Conservation (phyloP, 1,140 invertebrate species). For the Tetragonula clypearis region DNA sequence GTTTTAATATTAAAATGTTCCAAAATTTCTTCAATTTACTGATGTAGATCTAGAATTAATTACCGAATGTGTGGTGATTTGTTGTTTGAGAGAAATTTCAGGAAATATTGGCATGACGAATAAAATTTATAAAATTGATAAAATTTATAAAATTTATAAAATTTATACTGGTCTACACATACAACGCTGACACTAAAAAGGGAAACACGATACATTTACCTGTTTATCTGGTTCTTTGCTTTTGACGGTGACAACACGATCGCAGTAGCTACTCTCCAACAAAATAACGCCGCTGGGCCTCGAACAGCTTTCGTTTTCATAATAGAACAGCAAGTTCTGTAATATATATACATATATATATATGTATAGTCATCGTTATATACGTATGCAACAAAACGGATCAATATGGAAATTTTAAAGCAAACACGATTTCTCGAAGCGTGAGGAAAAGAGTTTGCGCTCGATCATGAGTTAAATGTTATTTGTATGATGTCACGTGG, state of each 20-base stretch:
- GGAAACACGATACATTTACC: conserved; percentile 73
- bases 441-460: background rate
- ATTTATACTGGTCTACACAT: background rate
- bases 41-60: background rate
- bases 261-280: conserved; percentile 95
- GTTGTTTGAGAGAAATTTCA: conserved; percentile 40
- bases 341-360: conserved; percentile 51
- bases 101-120: background rate
- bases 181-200: no score
- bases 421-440: background rate
- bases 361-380: background rate
- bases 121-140: background rate
- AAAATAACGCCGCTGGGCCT: conserved; percentile 92
- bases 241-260: conserved; percentile 85
- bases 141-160: background rate
- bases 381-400: background rate
- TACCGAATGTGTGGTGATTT: background rate
- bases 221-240: conserved; percentile 84
- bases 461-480: background rate
- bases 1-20: conserved; percentile 30
- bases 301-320: conserved; percentile 89
- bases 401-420: background rate
- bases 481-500: background rate
- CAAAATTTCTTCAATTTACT: conserved; percentile 4
- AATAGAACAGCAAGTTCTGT: conserved; percentile 95